phyloP scores from a whole-genome alignment of 2,888 invertebrate genomes.

The Stegana nigrithorax region DNA sequence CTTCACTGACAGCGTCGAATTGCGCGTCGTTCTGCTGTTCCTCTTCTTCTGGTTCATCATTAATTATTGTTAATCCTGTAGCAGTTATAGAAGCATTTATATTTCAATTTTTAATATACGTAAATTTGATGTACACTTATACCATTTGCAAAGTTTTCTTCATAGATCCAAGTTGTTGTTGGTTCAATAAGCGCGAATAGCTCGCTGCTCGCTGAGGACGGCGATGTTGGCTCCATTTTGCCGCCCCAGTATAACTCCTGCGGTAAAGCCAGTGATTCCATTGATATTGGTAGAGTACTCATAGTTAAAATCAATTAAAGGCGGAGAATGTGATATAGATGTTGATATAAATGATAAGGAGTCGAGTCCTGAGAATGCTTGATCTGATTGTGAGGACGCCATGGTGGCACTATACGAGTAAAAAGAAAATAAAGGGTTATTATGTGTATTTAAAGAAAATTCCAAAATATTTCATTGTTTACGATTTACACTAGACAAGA shows the following conservation, averaged over 20 bases:
- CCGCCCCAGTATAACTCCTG: slow-evolving; percentile 66
- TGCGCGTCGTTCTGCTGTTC: slow-evolving; percentile 14
- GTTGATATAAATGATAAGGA: slow-evolving; percentile 54
- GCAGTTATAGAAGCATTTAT: background rate
- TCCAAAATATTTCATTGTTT: background rate
- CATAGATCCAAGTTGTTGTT: slow-evolving; percentile 46
- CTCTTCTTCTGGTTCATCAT: slow-evolving; percentile 27
- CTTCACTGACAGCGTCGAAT: slow-evolving; percentile 51
- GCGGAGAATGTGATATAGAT: slow-evolving; percentile 28
- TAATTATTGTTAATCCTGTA: slow-evolving; percentile 52
- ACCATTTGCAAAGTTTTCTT: slow-evolving; percentile 66
- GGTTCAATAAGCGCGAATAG: slow-evolving; percentile 60
- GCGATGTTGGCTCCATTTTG: slow-evolving; percentile 66
- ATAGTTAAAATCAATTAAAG: slow-evolving; percentile 27
- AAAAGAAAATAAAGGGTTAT: slow-evolving; percentile 61
- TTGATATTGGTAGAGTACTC: slow-evolving; percentile 37
- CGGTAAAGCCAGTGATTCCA: slow-evolving; percentile 67
- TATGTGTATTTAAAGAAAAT: slow-evolving; percentile 29
- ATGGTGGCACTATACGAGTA: slow-evolving; percentile 81
- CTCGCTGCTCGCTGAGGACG: slow-evolving; percentile 54
- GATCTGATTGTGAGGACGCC: slow-evolving; percentile 79
- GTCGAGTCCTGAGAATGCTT: slow-evolving; percentile 75
- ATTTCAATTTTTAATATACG: background rate
- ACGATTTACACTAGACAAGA: no score
- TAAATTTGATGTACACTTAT: slow-evolving; percentile 5